Evolutionary conservation across 2,888 invertebrate genomes (phyloP).

Genomic region (Glyphotaelius pellucidus): DNA sequence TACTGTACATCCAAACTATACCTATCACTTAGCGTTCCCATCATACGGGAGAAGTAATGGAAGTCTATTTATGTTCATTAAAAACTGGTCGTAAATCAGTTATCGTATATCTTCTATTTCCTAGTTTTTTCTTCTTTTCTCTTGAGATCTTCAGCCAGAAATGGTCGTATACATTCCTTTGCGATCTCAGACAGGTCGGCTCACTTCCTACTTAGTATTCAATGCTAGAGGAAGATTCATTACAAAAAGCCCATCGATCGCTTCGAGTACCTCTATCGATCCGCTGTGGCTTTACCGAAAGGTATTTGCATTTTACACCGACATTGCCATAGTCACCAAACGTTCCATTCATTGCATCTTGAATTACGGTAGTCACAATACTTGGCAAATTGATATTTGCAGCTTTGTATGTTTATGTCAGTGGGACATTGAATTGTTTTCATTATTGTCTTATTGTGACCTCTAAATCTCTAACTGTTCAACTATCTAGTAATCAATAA

Average conservation of each 20-base stretch:
- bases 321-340: slow-evolving; percentile 12
- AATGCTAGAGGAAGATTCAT: slow-evolving; percentile 39
- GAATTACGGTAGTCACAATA: slow-evolving; percentile 19
- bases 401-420: slow-evolving; percentile 29
- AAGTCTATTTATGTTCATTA: background rate
- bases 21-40: background rate
- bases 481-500: background rate
- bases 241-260: slow-evolving; percentile 43
- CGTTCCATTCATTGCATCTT: slow-evolving; percentile 33
- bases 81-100: background rate
- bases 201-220: slow-evolving; percentile 34
- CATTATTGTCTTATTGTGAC: background rate
- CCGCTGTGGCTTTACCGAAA: slow-evolving; percentile 12
- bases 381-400: slow-evolving; percentile 42
- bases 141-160: background rate
- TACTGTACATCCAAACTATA: background rate
- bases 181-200: background rate
- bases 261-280: slow-evolving; percentile 7
- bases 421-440: background rate
- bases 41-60: background rate
- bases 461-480: background rate
- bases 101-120: background rate
- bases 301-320: slow-evolving; percentile 38
- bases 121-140: slow-evolving; percentile 6
- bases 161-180: slow-evolving; percentile 30